Evolutionary conservation across 2,888 invertebrate species (phyloP).

Genomic region (Callyntrura sp.): DNA sequence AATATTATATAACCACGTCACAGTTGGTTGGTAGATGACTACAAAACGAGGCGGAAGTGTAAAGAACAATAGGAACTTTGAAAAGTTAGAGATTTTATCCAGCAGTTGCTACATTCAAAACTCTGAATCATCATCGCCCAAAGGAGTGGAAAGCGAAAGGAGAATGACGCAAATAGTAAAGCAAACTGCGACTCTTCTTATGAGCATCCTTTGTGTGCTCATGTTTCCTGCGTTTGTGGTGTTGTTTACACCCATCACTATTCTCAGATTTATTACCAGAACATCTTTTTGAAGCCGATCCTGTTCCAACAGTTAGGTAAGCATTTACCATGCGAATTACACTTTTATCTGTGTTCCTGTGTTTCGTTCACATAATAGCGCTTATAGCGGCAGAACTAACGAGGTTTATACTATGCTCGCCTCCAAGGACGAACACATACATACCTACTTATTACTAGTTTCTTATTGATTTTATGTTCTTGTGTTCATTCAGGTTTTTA

Average conservation of each 20-base stretch:
- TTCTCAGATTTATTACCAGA: conserved; percentile 73
- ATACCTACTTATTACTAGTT: too few relatives aligned
- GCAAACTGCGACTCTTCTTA: conserved; percentile 75
- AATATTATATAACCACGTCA: too few relatives aligned
- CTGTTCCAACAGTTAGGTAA: neutral
- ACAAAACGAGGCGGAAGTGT: neutral
- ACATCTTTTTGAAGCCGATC: conserved; percentile 60
- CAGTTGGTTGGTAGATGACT: too few relatives aligned
- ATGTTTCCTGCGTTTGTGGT: conserved; percentile 78
- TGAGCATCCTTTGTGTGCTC: conserved; percentile 73
- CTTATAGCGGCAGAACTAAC: neutral
- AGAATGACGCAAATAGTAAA: conserved; percentile 73
- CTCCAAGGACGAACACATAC: too few relatives aligned
- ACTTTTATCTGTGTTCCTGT: too few relatives aligned
- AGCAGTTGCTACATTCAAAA: neutral
- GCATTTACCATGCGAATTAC: neutral
- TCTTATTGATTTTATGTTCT: conserved; percentile 30
- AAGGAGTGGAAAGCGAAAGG: conserved; percentile 19
- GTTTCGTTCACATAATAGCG: neutral
- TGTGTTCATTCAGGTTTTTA: neutral
- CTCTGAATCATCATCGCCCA: neutral
- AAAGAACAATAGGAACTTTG: neutral
- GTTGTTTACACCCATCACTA: conserved; percentile 74
- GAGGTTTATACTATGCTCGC: conserved; percentile 24
- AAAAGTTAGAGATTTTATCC: neutral